Conservation (phyloP, 2,797 vertebrate species). For the Falco concolor region DNA sequence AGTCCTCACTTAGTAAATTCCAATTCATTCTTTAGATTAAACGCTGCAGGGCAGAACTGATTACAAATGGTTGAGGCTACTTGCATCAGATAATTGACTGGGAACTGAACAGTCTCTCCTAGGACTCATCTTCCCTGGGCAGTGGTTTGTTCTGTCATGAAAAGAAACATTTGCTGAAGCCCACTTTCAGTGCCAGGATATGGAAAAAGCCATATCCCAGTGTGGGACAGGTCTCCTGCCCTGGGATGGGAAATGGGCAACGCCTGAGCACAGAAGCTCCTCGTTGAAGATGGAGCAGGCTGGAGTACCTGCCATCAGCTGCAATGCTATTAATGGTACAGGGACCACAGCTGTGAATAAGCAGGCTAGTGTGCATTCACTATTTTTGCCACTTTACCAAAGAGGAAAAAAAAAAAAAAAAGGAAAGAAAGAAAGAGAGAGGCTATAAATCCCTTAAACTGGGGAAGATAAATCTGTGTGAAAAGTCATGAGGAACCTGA, state of each 20-base stretch:
- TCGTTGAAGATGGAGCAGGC: not conserved
- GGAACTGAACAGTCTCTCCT: not conserved
- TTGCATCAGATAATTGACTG: not conserved
- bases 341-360: not conserved
- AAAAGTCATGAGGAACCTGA: slow-evolving; percentile 32
- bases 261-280: not conserved
- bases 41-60: not conserved
- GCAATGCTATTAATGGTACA: fast-evolving
- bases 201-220: not conserved
- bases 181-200: not conserved
- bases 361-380: not conserved
- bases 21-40: not conserved
- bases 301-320: not conserved
- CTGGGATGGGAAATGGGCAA: not conserved
- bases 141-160: not conserved
- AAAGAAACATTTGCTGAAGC: not conserved
- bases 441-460: not conserved
- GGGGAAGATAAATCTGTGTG: slow-evolving; percentile 11
- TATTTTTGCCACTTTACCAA: not conserved
- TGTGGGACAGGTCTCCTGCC: not conserved
- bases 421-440: not conserved
- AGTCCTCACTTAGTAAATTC: not conserved
- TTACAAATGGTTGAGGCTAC: not conserved
- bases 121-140: not conserved
- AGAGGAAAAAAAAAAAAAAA: not conserved